These are phyloP conservation scores for Drosophila seclusa DNA, from an alignment of 2,888 invertebrate species.

Conservation along the genomic window DNA sequence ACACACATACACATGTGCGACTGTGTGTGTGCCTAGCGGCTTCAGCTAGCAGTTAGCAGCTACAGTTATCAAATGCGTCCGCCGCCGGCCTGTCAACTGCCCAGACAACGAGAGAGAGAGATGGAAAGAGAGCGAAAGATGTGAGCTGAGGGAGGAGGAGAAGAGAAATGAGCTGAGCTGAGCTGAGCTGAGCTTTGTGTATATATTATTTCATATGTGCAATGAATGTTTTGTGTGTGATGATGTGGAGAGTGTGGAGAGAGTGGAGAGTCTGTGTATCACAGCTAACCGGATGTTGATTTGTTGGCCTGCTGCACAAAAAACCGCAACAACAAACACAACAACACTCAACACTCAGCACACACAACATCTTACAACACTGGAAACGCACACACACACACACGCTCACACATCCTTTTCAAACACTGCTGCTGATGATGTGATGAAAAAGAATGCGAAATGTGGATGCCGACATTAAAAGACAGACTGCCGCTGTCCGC, in stretches of 20 bases:
- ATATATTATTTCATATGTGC: slow-evolving; percentile 58
- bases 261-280: slow-evolving; percentile 30
- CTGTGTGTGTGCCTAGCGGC: slow-evolving; percentile 22
- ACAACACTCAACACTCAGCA: slow-evolving; percentile 42
- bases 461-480: slow-evolving; percentile 46
- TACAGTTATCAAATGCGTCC: slow-evolving; percentile 73
- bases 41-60: slow-evolving; percentile 60
- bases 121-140: slow-evolving; percentile 1
- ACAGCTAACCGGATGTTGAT: slow-evolving; percentile 62
- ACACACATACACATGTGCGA: slow-evolving; percentile 21
- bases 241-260: slow-evolving; percentile 1
- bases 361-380: slow-evolving; percentile 18
- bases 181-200: slow-evolving; percentile 22
- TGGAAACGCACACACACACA: slow-evolving; percentile 3
- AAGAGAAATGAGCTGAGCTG: slow-evolving; percentile 1
- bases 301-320: slow-evolving; percentile 45
- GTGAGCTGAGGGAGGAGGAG: background rate
- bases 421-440: slow-evolving; percentile 15
- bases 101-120: slow-evolving; percentile 38
- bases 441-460: slow-evolving; percentile 50
- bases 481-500: slow-evolving; percentile 11
- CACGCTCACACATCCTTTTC: background rate
- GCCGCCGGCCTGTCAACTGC: slow-evolving; percentile 65
- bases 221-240: slow-evolving; percentile 45
- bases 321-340: slow-evolving; percentile 32